Evolutionary conservation across 2,113 vertebrate species (phyloP), one percentile per base, ranked within the genome.

Genomic region (Protobothrops flavoviridis): DNA sequence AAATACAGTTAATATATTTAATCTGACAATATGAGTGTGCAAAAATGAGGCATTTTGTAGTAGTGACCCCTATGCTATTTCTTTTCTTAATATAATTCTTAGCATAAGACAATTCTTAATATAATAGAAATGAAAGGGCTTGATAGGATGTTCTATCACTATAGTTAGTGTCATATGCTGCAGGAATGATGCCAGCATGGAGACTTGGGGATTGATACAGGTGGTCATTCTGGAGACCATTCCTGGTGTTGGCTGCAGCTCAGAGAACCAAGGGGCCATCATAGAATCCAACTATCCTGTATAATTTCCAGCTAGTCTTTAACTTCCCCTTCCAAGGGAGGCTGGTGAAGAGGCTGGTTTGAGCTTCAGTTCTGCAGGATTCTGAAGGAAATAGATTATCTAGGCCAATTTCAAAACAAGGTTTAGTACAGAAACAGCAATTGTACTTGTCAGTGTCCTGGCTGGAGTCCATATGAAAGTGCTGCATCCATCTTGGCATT

Each of bases 1-100:
- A 95, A 81, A 24, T 1, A 93, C 17, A 61, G 93, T 90, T 88
- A 87, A 94, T 94, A 95, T 95, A 88, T 94, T 93, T 48, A 52
- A n/a, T 26, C 13, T 48, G 24, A 20, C 24, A 64, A 48, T 15
- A n/a, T 48, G 48, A 26, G 29, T 52, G 20, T 87, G 56, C 12
- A 92, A 85, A 95, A 94, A 90, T 91, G 0, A 95, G 53, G 93
- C 94, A 87, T 21, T 92, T 64, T 29, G 59, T 12, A 91, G 33
- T 86, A 90, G 29, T 33, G 20, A 94, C 15, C 5, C 24, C 55
- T 61, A 33, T 64, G 45, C 93, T 20, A 87, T 43, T 3, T 59
- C 90, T 17, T 81, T 93, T 90, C 56, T 45, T 11, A 39, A 93
- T 57, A 95, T 94, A 94, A 93, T 64, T 95, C 48, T 39, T 86